Conservation (phyloP, 2,113 vertebrate species). For the Solea solea region DNA sequence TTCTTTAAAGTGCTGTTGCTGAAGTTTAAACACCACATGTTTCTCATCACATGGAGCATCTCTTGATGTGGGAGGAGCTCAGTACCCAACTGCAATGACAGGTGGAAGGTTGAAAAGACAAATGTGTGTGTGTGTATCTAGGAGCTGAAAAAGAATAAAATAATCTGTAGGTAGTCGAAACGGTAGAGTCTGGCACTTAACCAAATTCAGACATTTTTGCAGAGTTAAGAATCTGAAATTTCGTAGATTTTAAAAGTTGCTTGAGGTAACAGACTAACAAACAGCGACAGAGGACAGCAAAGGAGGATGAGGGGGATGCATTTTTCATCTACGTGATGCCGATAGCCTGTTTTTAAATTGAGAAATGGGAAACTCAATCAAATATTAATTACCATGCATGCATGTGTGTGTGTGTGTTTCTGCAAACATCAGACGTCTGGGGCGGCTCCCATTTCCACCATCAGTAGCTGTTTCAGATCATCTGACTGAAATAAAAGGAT, state of each 20-base stretch:
- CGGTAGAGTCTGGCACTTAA: background rate
- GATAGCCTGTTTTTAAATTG: constrained; percentile 27
- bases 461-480: background rate
- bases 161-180: constrained; percentile 3
- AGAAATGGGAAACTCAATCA: constrained; percentile 46
- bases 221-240: background rate
- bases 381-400: constrained; percentile 31
- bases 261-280: background rate
- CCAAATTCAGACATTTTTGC: constrained; percentile 8
- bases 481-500: constrained; percentile 4
- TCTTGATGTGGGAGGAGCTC: constrained; percentile 19
- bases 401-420: background rate
- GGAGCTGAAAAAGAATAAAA: constrained; percentile 8
- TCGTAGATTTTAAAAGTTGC: background rate
- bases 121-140: constrained; percentile 5
- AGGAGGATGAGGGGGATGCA: constrained; percentile 34
- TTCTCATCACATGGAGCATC: constrained; percentile 14
- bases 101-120: constrained; percentile 2
- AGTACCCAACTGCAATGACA: constrained; percentile 34
- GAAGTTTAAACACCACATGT: constrained; percentile 15
- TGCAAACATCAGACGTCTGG: background rate
- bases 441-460: constrained; percentile 5
- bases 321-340: constrained; percentile 52
- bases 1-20: background rate
- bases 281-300: constrained; percentile 9